Base-by-base conservation (phyloP, 2,888 invertebrate species). In the Balanococcus diminutus region DNA sequence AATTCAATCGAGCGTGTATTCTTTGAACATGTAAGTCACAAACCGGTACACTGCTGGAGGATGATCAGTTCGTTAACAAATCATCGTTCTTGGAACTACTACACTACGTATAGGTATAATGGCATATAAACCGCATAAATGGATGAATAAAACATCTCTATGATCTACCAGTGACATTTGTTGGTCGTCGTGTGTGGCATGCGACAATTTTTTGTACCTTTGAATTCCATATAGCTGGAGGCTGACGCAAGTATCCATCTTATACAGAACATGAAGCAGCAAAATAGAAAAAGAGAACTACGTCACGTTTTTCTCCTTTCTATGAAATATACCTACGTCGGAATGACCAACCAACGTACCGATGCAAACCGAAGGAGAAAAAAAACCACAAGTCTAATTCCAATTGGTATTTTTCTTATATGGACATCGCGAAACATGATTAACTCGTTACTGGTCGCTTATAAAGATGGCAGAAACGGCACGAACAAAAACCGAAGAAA, bases 391-490 rank as follows among this genome's bases (percentile, higher is more conserved):
- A 79, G 16, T 79, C 75, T 16, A 79, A 79, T 79, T 79, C 75
- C 75, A 79, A 79, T 79, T 79, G 75, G 75, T 79, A 79, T 79
- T 79, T 67, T 79, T 79, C 75, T 79, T 79, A 79, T 79, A 79
- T 79, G 75, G 67, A 84, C 84, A 39, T 39, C 31, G 85, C 46
- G 46, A 85, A 79, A 85, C 85, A 85, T 85, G 75, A 85, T 85
- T 85, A 85, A 85, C 72, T 85, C 85, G 85, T 85, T 85, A 85
- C 75, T 28, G 79, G 46, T 75, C 28, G 72, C 16, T 79, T 75
- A 85, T 84, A 72, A 67, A 84, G 75, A 85, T 75, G 42, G 85
- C 85, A 85, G 79, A 85, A 85, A 85, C 75, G 75, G 85, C 85
- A 85, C 72, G 85, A 75, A 75, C 36, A 75, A 72, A 67, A 75